These are phyloP conservation scores for Crypturellus tataupa DNA, from an alignment of 2,797 vertebrate genomes.

Conservation along the genomic window DNA sequence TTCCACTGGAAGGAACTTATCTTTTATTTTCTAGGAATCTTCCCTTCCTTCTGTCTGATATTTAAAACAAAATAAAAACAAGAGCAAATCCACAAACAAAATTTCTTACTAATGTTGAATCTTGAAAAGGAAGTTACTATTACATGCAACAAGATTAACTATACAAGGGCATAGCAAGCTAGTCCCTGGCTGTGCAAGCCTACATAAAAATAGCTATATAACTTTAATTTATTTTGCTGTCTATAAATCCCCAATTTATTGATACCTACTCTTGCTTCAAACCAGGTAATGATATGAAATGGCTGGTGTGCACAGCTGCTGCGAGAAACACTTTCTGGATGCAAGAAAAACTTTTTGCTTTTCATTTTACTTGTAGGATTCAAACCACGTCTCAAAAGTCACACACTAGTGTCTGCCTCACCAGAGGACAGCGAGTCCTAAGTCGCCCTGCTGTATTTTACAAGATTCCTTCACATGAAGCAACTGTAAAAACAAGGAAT, in stretches of 20 bases:
- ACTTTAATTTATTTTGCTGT: not conserved
- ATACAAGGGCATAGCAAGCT: not conserved
- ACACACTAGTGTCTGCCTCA: not conserved
- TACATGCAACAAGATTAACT: not conserved
- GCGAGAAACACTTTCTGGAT: not conserved
- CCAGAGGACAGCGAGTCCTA: not conserved
- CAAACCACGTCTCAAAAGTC: not conserved
- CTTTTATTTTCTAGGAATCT: not conserved
- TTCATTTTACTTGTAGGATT: not conserved
- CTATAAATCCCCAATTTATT: not conserved
- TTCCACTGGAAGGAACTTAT: not conserved
- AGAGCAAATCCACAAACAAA: not conserved
- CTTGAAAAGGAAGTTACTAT: not conserved
- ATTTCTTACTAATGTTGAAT: not conserved
- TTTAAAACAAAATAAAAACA: not conserved
- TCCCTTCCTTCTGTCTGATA: not conserved
- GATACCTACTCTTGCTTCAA: not conserved
- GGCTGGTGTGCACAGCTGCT: not conserved
- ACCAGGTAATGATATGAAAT: not conserved
- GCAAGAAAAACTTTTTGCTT: not conserved
- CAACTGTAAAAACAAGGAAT: not conserved
- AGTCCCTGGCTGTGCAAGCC: not conserved
- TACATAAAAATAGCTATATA: not conserved
- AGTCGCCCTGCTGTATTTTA: not conserved
- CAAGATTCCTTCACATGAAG: not conserved